phyloP scores from a whole-genome alignment of 2,888 invertebrate species.

The Xestia sexstrigata region DNA sequence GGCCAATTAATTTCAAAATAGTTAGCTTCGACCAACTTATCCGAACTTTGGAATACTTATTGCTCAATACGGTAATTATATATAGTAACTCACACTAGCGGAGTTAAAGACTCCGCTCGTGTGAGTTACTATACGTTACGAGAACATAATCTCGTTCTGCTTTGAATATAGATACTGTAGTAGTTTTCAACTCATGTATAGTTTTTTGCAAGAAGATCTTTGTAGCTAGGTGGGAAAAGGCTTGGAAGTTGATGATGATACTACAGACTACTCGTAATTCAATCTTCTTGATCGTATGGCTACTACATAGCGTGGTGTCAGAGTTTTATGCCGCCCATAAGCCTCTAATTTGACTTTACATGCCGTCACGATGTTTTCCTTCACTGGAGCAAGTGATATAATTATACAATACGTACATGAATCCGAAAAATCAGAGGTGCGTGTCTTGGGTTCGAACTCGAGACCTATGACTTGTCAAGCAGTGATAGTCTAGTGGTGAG shows the following conservation, averaged over 20 bases:
- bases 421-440: no score
- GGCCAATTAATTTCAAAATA: constrained; percentile 34
- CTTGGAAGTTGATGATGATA: background rate
- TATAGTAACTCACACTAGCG: constrained; percentile 11
- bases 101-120: no score
- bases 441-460: no score
- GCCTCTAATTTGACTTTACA: no score
- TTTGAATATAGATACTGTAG: constrained; percentile 2
- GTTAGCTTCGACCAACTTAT: constrained; percentile 21
- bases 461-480: no score
- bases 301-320: no score
- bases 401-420: no score
- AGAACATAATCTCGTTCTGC: constrained; percentile 1
- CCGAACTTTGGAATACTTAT: constrained; percentile 23
- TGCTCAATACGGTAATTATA: constrained; percentile 27
- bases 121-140: background rate
- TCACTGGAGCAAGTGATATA: no score
- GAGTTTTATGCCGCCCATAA: no score
- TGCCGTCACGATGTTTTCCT: no score
- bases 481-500: no score
- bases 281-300: no score
- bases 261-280: background rate
- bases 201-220: background rate
- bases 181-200: background rate
- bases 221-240: background rate